Conservation (phyloP, 64 coral and sea anemone genomes). For the Montipora sp. region DNA sequence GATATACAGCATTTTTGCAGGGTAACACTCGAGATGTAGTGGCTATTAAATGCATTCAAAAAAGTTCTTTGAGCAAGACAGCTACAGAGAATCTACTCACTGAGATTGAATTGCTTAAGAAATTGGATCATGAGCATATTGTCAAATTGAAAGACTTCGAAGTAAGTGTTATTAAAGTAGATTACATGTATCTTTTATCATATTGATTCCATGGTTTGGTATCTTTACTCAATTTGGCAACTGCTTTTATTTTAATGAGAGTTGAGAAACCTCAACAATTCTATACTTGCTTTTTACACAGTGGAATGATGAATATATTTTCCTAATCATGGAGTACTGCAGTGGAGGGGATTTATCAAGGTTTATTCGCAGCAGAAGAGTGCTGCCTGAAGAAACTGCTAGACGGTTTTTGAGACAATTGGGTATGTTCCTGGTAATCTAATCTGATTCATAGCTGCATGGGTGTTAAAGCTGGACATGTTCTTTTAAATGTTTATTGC, state of each 20-base stretch:
- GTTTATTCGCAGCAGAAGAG: constrained; percentile 92
- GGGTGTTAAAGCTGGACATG: no score
- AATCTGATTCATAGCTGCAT: background rate
- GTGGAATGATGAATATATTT: constrained; percentile 96
- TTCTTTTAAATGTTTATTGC: no score
- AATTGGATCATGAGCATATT: constrained; percentile 95
- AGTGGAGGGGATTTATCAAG: constrained; percentile 97
- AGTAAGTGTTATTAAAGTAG: constrained; percentile 5
- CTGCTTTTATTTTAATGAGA: background rate
- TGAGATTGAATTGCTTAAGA: constrained; percentile 94
- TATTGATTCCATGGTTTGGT: no score
- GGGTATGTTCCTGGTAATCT: constrained; percentile 36
- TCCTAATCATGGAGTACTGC: constrained; percentile 99
- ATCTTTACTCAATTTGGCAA: no score
- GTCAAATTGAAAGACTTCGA: constrained; percentile 98
- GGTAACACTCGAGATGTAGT: constrained; percentile 95
- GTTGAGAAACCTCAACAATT: background rate
- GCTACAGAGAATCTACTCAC: constrained; percentile 93
- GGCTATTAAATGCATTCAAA: constrained; percentile 96
- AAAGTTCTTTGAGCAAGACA: constrained; percentile 77
- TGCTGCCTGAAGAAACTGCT: constrained; percentile 84
- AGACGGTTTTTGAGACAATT: constrained; percentile 91
- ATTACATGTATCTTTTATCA: no score
- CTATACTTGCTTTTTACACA: background rate
- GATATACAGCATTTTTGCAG: constrained; percentile 13